Conservation (phyloP, 2,888 invertebrate genomes). For the Lycocerus yunnanus region DNA sequence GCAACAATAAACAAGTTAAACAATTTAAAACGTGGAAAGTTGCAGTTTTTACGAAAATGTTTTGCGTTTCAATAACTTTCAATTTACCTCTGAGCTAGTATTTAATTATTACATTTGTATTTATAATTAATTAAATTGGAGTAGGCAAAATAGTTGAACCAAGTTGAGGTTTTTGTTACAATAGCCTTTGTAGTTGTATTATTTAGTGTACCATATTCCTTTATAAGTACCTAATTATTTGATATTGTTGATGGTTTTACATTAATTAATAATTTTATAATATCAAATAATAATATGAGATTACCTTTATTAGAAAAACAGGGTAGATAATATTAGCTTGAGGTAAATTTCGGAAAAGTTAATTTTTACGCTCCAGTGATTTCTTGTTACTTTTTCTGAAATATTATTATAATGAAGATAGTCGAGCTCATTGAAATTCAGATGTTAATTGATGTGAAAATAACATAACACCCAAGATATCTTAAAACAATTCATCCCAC, state of each 20-base stretch:
- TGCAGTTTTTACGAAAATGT: neutral
- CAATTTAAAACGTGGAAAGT: too few relatives aligned
- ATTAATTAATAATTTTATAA: neutral
- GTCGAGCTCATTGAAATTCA: neutral
- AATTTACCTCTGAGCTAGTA: neutral
- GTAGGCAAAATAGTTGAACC: neutral
- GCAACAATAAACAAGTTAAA: too few relatives aligned
- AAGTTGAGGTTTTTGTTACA: neutral
- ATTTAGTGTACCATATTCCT: neutral
- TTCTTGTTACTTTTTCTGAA: neutral
- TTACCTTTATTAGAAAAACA: neutral
- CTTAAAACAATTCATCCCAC: neutral
- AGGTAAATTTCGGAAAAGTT: neutral
- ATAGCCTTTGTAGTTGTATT: neutral
- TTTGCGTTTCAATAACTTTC: neutral
- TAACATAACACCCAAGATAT: neutral
- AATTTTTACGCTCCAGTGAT: neutral
- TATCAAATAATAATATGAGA: neutral
- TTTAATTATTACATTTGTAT: neutral
- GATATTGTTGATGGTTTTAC: neutral
- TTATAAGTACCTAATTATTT: neutral
- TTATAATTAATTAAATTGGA: neutral
- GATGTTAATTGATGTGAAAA: neutral
- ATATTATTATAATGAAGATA: neutral
- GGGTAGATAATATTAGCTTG: neutral